These are phyloP conservation scores for Aradus depressus DNA, from an alignment of 2,888 invertebrate species.

Conservation along the genomic window DNA sequence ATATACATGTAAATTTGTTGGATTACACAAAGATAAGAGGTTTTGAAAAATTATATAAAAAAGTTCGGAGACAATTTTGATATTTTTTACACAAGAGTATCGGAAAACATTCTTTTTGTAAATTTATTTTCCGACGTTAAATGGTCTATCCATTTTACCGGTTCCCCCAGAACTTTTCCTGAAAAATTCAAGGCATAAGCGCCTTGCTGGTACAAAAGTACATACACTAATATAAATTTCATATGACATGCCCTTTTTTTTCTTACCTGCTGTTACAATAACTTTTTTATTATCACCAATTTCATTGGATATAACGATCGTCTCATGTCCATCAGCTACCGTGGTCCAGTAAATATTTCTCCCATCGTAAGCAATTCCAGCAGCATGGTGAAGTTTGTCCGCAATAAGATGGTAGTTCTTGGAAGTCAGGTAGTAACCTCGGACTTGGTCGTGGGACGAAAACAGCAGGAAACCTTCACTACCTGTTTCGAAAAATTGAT, in stretches of 20 bases:
- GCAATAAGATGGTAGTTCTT: conserved; percentile 42
- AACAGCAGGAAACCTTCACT: conserved; percentile 58
- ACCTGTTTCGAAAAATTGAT: too few relatives aligned
- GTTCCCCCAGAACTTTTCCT: too few relatives aligned
- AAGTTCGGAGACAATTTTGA: too few relatives aligned
- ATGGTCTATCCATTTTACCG: too few relatives aligned
- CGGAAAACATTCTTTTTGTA: too few relatives aligned
- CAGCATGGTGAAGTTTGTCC: conserved; percentile 45
- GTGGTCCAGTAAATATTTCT: conserved; percentile 67
- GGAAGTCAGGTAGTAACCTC: conserved; percentile 49
- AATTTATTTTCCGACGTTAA: too few relatives aligned
- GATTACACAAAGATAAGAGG: too few relatives aligned
- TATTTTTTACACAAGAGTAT: too few relatives aligned
- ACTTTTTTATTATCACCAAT: conserved; percentile 51
- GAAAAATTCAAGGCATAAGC: too few relatives aligned
- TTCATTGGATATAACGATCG: conserved; percentile 51
- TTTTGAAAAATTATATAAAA: too few relatives aligned
- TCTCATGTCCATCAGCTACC: conserved; percentile 54
- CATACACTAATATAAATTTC: neutral
- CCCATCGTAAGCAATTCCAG: conserved; percentile 61
- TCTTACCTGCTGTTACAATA: conserved; percentile 38
- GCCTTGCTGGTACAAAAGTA: neutral
- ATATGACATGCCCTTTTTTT: neutral
- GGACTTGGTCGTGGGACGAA: conserved; percentile 52
- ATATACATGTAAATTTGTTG: too few relatives aligned